Percentiles rank a stretch among this genome's conserved stretches.
phyloP scores from a whole-genome alignment of 2,797 vertebrate genomes.

The Sebastes hubbsi region DNA sequence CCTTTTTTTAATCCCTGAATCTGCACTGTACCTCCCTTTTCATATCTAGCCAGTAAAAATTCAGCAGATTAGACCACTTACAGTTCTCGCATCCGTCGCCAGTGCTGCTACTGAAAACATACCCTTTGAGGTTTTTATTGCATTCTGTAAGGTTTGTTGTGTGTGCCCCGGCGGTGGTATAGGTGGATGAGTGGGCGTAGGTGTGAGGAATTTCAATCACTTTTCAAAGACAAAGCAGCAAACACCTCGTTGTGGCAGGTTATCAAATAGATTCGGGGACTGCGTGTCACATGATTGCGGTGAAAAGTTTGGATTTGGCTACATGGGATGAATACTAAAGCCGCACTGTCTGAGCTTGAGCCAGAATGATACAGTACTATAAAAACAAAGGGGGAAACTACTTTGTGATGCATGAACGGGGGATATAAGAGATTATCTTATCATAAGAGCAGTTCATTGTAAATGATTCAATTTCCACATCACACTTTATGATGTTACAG shows the following conservation, averaged over 20 bases:
- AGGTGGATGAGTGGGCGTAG: conserved; percentile 54
- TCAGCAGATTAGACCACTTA: background rate
- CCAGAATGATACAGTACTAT: conserved; percentile 10
- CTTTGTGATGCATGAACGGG: background rate
- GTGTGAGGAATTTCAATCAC: conserved; percentile 75
- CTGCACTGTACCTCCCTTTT: background rate
- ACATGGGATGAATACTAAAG: conserved; percentile 59
- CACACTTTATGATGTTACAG: background rate
- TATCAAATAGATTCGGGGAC: conserved; percentile 70
- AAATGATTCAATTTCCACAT: background rate
- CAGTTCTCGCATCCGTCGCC: background rate
- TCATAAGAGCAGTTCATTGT: background rate
- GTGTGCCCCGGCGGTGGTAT: conserved; percentile 18
- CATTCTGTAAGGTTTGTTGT: conserved; percentile 45
- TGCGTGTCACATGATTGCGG: conserved; percentile 60
- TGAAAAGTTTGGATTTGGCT: conserved; percentile 67
- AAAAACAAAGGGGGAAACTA: conserved; percentile 16
- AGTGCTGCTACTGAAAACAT: conserved; percentile 11
- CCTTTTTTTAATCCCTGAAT: background rate
- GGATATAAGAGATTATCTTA: background rate
- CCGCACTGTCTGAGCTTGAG: background rate
- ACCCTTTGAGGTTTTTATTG: conserved; percentile 43
- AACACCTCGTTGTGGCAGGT: conserved; percentile 65
- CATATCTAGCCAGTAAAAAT: conserved; percentile 6
- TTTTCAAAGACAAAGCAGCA: conserved; percentile 76